phyloP scores from a whole-genome alignment of 2,797 vertebrate species.

The Sibirionetta formosa region DNA sequence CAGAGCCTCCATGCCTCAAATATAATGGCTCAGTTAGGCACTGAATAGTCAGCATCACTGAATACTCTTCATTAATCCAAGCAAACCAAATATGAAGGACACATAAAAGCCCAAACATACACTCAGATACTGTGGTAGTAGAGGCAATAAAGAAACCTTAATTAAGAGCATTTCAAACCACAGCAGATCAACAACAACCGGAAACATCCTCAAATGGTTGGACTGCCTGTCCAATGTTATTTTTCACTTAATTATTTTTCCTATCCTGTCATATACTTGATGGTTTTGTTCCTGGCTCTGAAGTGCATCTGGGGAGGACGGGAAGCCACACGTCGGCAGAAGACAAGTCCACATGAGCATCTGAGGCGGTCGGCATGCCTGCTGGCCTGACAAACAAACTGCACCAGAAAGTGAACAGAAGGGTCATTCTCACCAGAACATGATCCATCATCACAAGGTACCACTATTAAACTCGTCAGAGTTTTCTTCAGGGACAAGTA shows the following conservation, averaged over 20 bases:
- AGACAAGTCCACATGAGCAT: neutral
- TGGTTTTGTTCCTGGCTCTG: neutral
- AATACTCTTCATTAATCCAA: neutral
- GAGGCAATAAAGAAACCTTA: neutral
- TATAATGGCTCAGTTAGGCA: neutral
- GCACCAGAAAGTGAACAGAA: neutral
- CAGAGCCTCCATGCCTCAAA: neutral
- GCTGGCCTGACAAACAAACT: neutral
- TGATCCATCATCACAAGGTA: neutral
- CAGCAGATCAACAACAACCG: neutral
- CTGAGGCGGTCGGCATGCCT: neutral
- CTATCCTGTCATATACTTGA: neutral
- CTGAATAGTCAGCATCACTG: too few relatives aligned
- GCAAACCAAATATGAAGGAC: neutral
- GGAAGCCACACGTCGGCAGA: neutral
- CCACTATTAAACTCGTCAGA: neutral
- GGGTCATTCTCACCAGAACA: neutral
- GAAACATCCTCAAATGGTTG: neutral
- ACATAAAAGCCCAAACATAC: neutral
- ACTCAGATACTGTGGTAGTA: accelerated
- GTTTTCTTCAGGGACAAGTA: neutral
- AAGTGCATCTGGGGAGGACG: accelerated
- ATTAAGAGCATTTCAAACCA: neutral
- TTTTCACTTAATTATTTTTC: neutral
- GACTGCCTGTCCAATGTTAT: neutral